These are phyloP conservation scores for Zaprionus obscuricornis DNA, from an alignment of 2,888 invertebrate genomes.

Conservation along the genomic window DNA sequence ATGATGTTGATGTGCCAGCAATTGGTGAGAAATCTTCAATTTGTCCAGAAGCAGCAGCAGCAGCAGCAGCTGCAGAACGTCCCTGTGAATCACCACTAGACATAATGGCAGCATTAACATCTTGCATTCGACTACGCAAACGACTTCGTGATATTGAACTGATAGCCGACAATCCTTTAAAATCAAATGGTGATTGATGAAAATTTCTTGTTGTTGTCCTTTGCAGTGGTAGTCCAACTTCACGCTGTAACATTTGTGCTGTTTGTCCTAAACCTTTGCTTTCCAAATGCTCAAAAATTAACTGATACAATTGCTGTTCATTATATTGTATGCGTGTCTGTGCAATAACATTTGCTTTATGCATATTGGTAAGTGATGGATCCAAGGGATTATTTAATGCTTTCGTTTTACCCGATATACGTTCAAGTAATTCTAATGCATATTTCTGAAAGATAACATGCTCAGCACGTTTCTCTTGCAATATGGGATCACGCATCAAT, in stretches of 20 bases:
- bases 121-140: constrained; percentile 81
- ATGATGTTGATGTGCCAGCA: background rate
- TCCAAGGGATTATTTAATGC: constrained; percentile 90
- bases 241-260: constrained; percentile 89
- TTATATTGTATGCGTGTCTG: constrained; percentile 98
- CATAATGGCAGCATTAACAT: constrained; percentile 76
- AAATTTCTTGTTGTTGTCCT: constrained; percentile 82
- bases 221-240: constrained; percentile 87
- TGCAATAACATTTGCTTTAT: constrained; percentile 96
- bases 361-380: constrained; percentile 94
- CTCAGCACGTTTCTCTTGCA: constrained; percentile 97
- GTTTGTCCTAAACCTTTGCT: constrained; percentile 90
- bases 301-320: constrained; percentile 94
- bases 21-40: constrained; percentile 39
- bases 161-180: constrained; percentile 73
- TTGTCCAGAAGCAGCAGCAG: no score
- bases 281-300: constrained; percentile 94
- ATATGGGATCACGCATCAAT: constrained; percentile 97
- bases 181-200: constrained; percentile 83
- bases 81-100: constrained; percentile 37
- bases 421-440: constrained; percentile 94
- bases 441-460: constrained; percentile 98
- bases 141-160: constrained; percentile 73
- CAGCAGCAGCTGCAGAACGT: no score
- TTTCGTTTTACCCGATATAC: constrained; percentile 95